These are phyloP conservation scores for Panonychus citri DNA, from an alignment of 1,140 invertebrate genomes.

Conservation along the genomic window DNA sequence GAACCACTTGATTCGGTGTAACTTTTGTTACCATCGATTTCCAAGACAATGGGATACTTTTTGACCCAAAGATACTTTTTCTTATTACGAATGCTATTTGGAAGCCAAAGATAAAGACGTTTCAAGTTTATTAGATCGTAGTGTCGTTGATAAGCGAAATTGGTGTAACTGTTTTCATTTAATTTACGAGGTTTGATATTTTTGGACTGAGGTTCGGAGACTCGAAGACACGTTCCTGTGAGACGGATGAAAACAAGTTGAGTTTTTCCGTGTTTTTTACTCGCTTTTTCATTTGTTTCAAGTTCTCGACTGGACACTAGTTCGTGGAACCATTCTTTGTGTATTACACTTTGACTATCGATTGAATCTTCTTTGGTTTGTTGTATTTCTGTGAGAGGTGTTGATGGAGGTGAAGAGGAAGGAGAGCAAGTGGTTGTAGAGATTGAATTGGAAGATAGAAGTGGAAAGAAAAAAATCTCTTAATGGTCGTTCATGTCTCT, in stretches of 20 bases:
- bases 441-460: no score
- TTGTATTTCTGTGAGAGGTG: background rate
- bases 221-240: slow-evolving; percentile 42
- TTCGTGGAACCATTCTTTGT: slow-evolving; percentile 69
- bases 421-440: background rate
- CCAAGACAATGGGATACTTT: slow-evolving; percentile 66
- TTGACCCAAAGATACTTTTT: slow-evolving; percentile 45
- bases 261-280: slow-evolving; percentile 51
- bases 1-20: slow-evolving; percentile 12
- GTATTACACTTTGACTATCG: background rate
- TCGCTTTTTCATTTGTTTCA: slow-evolving; percentile 23
- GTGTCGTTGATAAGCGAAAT: slow-evolving; percentile 30
- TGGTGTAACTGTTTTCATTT: slow-evolving; percentile 24
- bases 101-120: slow-evolving; percentile 3
- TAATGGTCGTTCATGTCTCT: no score
- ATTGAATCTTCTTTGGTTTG: background rate
- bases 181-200: slow-evolving; percentile 52
- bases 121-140: slow-evolving; percentile 41
- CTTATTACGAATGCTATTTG: slow-evolving; percentile 8
- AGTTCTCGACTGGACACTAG: slow-evolving; percentile 21
- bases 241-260: slow-evolving; percentile 59
- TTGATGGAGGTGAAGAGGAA: background rate
- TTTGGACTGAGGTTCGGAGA: slow-evolving; percentile 46
- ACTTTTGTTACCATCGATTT: slow-evolving; percentile 17
- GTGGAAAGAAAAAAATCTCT: no score